Evolutionary conservation across 2,113 vertebrate species (phyloP).

Genomic region (Neopipo cinnamomea): DNA sequence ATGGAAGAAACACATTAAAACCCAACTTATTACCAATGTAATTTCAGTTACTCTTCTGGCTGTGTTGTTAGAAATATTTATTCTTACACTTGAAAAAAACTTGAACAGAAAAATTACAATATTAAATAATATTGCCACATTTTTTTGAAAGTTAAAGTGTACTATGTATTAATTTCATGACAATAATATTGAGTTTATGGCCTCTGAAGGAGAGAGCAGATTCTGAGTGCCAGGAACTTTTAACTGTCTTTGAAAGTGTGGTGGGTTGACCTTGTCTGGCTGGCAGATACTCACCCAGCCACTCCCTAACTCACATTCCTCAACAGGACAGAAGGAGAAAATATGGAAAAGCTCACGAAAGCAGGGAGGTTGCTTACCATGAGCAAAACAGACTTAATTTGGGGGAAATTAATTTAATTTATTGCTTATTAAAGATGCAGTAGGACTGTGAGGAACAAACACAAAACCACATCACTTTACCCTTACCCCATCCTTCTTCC

Average conservation of each 20-base stretch:
- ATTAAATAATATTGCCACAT: not conserved
- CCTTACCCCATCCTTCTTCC: rapidly evolving
- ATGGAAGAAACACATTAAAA: not conserved
- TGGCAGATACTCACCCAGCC: not conserved
- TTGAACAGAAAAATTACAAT: not conserved
- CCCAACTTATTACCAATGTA: not conserved
- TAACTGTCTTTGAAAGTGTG: not conserved
- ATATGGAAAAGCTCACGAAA: not conserved
- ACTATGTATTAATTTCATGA: not conserved
- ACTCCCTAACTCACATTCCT: not conserved
- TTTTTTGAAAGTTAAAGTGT: not conserved
- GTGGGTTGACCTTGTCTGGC: not conserved
- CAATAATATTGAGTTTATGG: not conserved
- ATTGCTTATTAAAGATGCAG: not conserved
- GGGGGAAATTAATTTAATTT: not conserved
- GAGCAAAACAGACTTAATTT: not conserved
- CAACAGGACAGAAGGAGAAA: not conserved
- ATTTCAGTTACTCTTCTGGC: not conserved
- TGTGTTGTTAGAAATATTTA: not conserved
- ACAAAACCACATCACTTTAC: not conserved
- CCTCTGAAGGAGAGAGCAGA: not conserved
- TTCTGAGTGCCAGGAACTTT: not conserved
- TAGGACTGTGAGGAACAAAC: not conserved
- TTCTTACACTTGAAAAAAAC: not conserved
- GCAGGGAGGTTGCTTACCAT: not conserved